phyloP scores from a whole-genome alignment of 2,113 vertebrate genomes.

The Siphamia tubifer region DNA sequence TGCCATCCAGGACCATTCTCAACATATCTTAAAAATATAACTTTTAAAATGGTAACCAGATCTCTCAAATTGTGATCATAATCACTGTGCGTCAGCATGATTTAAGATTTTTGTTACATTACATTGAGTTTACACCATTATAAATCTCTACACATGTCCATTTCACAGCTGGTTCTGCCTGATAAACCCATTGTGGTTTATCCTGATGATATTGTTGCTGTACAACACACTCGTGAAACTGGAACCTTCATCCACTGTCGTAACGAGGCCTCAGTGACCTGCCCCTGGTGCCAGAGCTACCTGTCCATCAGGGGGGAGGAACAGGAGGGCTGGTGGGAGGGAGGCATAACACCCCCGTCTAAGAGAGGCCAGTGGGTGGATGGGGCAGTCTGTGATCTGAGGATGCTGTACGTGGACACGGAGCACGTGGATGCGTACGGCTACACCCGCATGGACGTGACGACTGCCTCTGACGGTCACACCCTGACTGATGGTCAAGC shows the following conservation, averaged over 20 bases:
- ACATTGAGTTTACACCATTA: not conserved
- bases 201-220: slow-evolving; percentile 80
- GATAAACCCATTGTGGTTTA: slow-evolving; percentile 68
- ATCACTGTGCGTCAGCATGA: too few species aligned
- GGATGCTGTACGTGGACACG: slow-evolving; percentile 69
- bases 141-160: not conserved
- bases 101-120: too few species aligned
- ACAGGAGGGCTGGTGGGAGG: slow-evolving; percentile 79
- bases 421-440: slow-evolving; percentile 23
- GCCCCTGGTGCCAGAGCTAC: slow-evolving; percentile 82
- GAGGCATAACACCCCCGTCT: slow-evolving; percentile 45
- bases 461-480: not conserved
- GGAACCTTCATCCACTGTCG: slow-evolving; percentile 74
- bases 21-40: too few species aligned
- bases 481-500: not conserved
- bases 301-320: slow-evolving; percentile 62
- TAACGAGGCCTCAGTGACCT: slow-evolving; percentile 19
- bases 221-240: slow-evolving; percentile 75
- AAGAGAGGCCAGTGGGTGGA: slow-evolving; percentile 73
- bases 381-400: slow-evolving; percentile 76
- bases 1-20: too few species aligned
- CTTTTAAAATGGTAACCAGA: too few species aligned
- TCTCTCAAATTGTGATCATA: too few species aligned
- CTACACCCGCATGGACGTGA: slow-evolving; percentile 19
- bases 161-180: slow-evolving; percentile 65